Percentiles rank a stretch among this genome's conserved stretches.
phyloP scores from a whole-genome alignment of 37 sponge, comb jelly and placozoan species.

The Mnemiopsis leidyi region DNA sequence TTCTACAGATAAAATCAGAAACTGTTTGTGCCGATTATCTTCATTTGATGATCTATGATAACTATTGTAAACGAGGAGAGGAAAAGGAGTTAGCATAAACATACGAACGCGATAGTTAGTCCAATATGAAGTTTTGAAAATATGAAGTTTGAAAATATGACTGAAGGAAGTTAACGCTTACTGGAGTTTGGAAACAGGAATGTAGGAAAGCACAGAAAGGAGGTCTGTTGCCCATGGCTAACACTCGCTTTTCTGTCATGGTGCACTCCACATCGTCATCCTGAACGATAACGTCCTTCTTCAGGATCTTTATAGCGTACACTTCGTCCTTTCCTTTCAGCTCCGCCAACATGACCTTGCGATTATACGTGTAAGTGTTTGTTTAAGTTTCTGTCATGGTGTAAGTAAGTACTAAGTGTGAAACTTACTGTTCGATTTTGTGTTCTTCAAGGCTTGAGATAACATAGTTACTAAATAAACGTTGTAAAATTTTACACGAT shows the following conservation, averaged over 20 bases:
- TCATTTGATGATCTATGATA: too few relatives aligned
- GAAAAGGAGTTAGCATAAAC: too few relatives aligned
- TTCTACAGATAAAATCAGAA: too few relatives aligned
- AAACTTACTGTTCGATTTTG: too few relatives aligned
- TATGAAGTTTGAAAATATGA: not conserved
- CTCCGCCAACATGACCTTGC: constrained; percentile 90
- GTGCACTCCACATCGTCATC: constrained; percentile 97
- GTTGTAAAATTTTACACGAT: too few relatives aligned
- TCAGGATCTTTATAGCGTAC: constrained; percentile 91
- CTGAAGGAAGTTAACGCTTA: not conserved
- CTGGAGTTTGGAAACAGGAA: constrained; percentile 92
- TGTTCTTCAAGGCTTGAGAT: too few relatives aligned
- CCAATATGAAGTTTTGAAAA: not conserved
- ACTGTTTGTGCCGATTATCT: too few relatives aligned
- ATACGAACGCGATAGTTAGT: not conserved
- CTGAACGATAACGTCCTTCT: constrained; percentile 92
- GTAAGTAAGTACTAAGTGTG: too few relatives aligned
- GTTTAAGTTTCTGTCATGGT: too few relatives aligned
- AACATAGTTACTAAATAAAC: too few relatives aligned
- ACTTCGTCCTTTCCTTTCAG: constrained; percentile 77
- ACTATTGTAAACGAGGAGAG: too few relatives aligned
- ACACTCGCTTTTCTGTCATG: constrained; percentile 88
- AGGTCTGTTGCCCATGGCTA: constrained; percentile 84
- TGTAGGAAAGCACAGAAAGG: constrained; percentile 88
- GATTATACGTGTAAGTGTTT: too few relatives aligned